Base-by-base conservation (phyloP, 2,888 invertebrate species). In the Megaustenia siamemsis region DNA sequence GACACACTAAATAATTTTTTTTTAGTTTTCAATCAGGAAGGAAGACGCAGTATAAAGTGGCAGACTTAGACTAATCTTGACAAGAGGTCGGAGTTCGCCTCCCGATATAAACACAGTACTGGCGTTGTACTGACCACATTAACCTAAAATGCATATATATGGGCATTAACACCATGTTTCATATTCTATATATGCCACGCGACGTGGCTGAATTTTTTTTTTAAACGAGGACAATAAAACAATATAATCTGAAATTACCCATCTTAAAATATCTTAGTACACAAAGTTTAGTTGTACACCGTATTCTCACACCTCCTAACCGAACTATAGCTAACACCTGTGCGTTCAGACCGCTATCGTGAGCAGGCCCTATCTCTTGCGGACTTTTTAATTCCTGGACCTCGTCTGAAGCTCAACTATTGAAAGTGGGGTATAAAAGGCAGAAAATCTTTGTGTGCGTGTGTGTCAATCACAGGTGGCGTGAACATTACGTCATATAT, bases 281-380 rank as follows among this genome's bases (percentile, higher is more conserved):
- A 40, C n/a, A 68, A 80, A 45, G 0, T 38, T 3, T 80, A 5
- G 1, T n/a, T 38, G 10, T n/a, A 73, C 82, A 82, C 82, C 82
- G 82, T 82, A 56, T 38, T 82, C 60, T 82, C 82, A 82, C 82
- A 82, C 82, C 82, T 79, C 24, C 12, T 43, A 35, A 43, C 28
- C 28, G 40, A n/a, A 32, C 53, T 21, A 43, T 73, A 24, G 3
- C 53, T 4, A 35, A 38, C 81, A 82, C 60, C 71, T 82, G 82
- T 60, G 60, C 56, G 56, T 53, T 82, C 73, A 56, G 82, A 71
- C 60, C 28, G 40, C 43, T 73, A 73, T 82, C 60, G 69, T 32
- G 56, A n/a, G 49, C n/a, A 56, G 40, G 43, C 21, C 73, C 60
- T 6, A 35, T 40, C 18, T 73, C 43, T 5, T 15, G 32, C 6